phyloP scores from a whole-genome alignment of 2,113 vertebrate genomes.

The Tauraco erythrolophus region DNA sequence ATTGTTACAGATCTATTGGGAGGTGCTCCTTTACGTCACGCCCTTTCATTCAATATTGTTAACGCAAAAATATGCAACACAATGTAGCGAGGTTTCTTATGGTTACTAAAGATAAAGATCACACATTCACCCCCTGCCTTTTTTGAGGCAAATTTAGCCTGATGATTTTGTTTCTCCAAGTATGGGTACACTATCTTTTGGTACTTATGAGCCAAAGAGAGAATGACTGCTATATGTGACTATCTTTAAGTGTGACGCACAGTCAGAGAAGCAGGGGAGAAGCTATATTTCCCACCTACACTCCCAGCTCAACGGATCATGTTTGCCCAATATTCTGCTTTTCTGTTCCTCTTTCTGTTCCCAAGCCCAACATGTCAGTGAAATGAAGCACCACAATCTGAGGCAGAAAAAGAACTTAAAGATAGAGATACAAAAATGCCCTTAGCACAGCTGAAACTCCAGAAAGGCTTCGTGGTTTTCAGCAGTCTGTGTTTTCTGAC shows the following conservation, averaged over 20 bases:
- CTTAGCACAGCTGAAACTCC: background rate
- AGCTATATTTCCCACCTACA: background rate
- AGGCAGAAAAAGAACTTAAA: background rate
- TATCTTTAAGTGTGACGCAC: background rate
- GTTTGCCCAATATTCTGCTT: background rate
- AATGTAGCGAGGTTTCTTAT: background rate
- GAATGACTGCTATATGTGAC: background rate
- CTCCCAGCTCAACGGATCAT: background rate
- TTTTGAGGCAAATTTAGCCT: background rate
- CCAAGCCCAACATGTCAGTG: background rate
- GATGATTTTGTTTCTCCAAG: background rate
- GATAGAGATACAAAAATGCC: background rate
- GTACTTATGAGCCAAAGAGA: background rate
- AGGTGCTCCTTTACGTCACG: background rate
- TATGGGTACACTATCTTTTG: background rate
- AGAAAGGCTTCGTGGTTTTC: background rate
- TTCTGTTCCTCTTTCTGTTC: background rate
- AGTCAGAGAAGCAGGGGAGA: background rate
- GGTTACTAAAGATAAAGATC: slow-evolving; percentile 35
- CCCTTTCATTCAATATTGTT: background rate
- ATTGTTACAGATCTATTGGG: background rate
- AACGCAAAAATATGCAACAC: background rate
- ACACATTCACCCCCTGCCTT: background rate
- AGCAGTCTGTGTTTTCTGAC: rapidly evolving
- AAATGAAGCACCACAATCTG: background rate